These are phyloP conservation scores for Ramphastos sulfuratus DNA, from an alignment of 2,113 vertebrate genomes.

Conservation along the genomic window DNA sequence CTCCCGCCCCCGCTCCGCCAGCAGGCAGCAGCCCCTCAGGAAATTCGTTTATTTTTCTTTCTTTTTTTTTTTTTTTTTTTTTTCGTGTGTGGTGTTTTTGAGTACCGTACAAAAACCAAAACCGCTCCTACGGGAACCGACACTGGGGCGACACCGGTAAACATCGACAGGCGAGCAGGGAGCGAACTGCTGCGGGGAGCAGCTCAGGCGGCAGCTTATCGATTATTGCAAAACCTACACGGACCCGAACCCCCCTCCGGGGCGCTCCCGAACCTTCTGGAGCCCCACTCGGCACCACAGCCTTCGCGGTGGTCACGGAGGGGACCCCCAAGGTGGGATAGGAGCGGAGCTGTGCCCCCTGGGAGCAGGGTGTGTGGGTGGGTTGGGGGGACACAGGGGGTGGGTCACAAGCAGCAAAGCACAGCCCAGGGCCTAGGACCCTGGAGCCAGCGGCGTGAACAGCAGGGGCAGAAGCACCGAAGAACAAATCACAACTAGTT, in stretches of 20 bases:
- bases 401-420: conserved; percentile 48
- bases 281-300: background rate
- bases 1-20: background rate
- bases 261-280: background rate
- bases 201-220: conserved; percentile 8
- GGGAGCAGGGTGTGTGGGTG: background rate
- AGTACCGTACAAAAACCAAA: conserved; percentile 76
- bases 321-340: background rate
- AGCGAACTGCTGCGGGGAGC: conserved; percentile 43
- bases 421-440: background rate
- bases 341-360: accelerated
- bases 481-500: conserved; percentile 20
- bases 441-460: background rate
- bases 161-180: conserved; percentile 58
- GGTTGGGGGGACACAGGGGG: background rate
- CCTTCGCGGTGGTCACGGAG: accelerated
- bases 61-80: background rate
- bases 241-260: background rate
- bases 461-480: conserved; percentile 32
- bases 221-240: conserved; percentile 52
- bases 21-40: background rate
- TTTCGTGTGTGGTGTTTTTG: conserved; percentile 56
- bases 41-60: conserved; percentile 43
- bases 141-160: conserved; percentile 73
- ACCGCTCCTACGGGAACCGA: conserved; percentile 80